Evolutionary conservation across 2,888 invertebrate species (phyloP).

Genomic region (Oligia latruncula): DNA sequence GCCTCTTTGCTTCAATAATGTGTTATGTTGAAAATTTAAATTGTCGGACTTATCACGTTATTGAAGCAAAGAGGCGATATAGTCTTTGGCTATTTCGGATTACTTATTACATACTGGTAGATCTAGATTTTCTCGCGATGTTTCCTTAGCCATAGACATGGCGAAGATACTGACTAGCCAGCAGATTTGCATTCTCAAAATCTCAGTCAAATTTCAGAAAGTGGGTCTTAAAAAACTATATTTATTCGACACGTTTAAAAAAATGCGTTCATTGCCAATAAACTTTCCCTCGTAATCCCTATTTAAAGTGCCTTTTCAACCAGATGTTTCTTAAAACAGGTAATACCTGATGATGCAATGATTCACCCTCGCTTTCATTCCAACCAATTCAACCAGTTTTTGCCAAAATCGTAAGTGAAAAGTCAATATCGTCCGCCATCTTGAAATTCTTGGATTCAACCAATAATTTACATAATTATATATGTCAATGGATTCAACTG

Average conservation of each 20-base stretch:
- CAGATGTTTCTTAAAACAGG: neutral
- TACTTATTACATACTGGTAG: no score
- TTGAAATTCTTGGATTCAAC: conserved; percentile 23
- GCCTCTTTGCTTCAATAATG: no score
- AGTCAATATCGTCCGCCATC: conserved; percentile 28
- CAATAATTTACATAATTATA: no score
- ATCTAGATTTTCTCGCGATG: no score
- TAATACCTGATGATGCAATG: conserved; percentile 11
- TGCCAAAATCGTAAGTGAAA: conserved; percentile 27
- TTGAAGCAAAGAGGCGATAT: no score
- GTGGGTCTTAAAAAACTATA: neutral
- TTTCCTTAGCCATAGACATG: no score
- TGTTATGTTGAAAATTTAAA: no score
- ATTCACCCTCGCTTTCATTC: conserved; percentile 34
- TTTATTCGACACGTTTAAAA: neutral
- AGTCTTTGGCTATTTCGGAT: no score
- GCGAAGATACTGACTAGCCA: neutral
- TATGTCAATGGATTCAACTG: conserved; percentile 2
- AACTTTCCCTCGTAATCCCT: conserved; percentile 5
- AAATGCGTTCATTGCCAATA: neutral
- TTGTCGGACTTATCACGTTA: no score
- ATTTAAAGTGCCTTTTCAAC: neutral
- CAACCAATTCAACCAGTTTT: conserved; percentile 32
- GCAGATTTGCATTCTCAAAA: neutral
- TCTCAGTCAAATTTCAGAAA: neutral